These are phyloP conservation scores for Hypolimnas misippus DNA, from an alignment of 2,888 invertebrate genomes.

Conservation along the genomic window DNA sequence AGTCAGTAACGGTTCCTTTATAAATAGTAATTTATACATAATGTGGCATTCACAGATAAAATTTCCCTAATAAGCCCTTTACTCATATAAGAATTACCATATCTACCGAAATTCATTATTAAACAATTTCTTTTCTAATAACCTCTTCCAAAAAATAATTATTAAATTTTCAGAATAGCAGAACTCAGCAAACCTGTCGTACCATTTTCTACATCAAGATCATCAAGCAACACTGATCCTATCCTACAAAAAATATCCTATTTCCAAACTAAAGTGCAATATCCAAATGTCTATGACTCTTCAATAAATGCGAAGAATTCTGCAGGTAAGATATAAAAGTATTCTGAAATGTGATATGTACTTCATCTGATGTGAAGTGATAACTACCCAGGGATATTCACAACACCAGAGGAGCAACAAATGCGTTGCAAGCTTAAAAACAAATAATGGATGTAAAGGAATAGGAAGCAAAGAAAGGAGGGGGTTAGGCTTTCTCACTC, in stretches of 20 bases:
- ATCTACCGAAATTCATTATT: too few relatives aligned
- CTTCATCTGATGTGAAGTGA: too few relatives aligned
- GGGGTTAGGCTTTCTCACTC: too few relatives aligned
- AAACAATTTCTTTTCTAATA: neutral
- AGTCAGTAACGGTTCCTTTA: too few relatives aligned
- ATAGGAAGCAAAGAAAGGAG: too few relatives aligned
- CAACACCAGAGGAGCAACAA: too few relatives aligned
- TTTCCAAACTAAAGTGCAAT: slow-evolving; percentile 83
- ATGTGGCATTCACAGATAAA: too few relatives aligned
- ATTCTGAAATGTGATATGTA: neutral
- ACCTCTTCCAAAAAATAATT: neutral
- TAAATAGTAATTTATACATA: too few relatives aligned
- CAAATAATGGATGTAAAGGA: too few relatives aligned
- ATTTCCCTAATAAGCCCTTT: neutral
- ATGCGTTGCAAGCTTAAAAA: too few relatives aligned
- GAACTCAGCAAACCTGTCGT: slow-evolving; percentile 76
- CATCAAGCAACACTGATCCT: slow-evolving; percentile 63
- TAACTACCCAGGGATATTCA: too few relatives aligned
- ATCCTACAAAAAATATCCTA: slow-evolving; percentile 72
- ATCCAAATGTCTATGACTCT: slow-evolving; percentile 95
- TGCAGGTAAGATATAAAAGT: slow-evolving; percentile 72
- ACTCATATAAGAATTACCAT: neutral
- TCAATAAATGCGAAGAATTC: slow-evolving; percentile 87
- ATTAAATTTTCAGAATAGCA: slow-evolving; percentile 62
- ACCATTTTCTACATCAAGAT: slow-evolving; percentile 74